Conservation (phyloP, 2,797 vertebrate genomes). For the Meda fulgida region DNA sequence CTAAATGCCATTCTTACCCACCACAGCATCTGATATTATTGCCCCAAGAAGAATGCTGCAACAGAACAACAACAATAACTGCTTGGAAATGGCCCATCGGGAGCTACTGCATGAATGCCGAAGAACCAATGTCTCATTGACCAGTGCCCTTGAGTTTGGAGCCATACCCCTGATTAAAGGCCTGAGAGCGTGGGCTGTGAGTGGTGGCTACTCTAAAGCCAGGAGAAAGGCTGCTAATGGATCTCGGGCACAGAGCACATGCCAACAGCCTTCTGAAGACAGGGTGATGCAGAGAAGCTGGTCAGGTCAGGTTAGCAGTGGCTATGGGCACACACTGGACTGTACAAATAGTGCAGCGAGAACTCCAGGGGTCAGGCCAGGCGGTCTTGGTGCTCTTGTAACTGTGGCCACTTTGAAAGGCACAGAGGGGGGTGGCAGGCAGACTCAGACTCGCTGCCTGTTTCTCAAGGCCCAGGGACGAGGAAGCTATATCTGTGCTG, state of each 20-base stretch:
- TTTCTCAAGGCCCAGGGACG: constrained; percentile 77
- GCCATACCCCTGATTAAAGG: constrained; percentile 78
- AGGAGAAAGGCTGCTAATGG: constrained; percentile 66
- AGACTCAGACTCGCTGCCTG: constrained; percentile 80
- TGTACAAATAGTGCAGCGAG: constrained; percentile 23
- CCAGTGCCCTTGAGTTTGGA: constrained; percentile 74
- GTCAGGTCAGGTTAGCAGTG: constrained; percentile 23
- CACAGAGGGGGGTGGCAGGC: constrained; percentile 74
- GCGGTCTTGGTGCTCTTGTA: constrained; percentile 75
- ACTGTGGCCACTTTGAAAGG: constrained; percentile 81
- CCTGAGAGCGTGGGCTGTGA: constrained; percentile 78
- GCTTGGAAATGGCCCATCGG: constrained; percentile 70
- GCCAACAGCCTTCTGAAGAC: constrained; percentile 54
- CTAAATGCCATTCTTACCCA: constrained; percentile 28
- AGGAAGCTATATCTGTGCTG: constrained; percentile 74
- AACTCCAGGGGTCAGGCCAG: constrained; percentile 62
- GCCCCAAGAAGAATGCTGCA: constrained; percentile 74
- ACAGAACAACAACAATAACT: constrained; percentile 86
- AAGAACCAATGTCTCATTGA: constrained; percentile 69
- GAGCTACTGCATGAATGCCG: constrained; percentile 74
- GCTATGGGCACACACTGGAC: constrained; percentile 41
- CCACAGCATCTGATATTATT: constrained; percentile 36
- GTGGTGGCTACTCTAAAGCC: constrained; percentile 71
- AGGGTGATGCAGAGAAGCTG: constrained; percentile 33
- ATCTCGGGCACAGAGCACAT: constrained; percentile 60